phyloP scores from a whole-genome alignment of 2,888 invertebrate species.

The Pseudanteris insignis region DNA sequence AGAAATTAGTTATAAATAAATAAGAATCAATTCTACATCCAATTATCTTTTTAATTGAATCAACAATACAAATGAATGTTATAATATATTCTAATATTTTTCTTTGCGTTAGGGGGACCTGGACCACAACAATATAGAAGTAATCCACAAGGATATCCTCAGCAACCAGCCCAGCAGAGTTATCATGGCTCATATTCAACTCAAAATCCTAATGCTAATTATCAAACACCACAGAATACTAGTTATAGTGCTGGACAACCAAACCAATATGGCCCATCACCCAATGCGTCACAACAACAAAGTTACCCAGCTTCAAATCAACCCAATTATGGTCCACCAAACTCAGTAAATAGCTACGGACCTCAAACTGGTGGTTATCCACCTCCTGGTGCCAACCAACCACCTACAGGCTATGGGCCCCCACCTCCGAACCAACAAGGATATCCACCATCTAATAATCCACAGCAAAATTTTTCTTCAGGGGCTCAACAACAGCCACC shows the following conservation, averaged over 20 bases:
- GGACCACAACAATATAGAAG: constrained; percentile 69
- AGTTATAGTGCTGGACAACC: constrained; percentile 67
- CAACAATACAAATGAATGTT: too few relatives aligned
- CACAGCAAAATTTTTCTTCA: constrained; percentile 64
- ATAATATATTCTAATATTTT: too few relatives aligned
- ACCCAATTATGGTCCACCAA: constrained; percentile 65
- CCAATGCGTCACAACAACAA: constrained; percentile 71
- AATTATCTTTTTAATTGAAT: too few relatives aligned
- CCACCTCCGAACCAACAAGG: constrained; percentile 76
- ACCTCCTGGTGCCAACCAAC: constrained; percentile 69
- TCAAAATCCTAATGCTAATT: constrained; percentile 70
- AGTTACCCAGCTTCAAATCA: constrained; percentile 73
- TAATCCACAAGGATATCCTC: constrained; percentile 72
- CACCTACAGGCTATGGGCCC: constrained; percentile 72
- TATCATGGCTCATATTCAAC: constrained; percentile 69
- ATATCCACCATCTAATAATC: constrained; percentile 71
- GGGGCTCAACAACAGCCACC: constrained; percentile 65
- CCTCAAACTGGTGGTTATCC: constrained; percentile 70
- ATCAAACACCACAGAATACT: constrained; percentile 71
- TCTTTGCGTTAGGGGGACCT: constrained; percentile 67
- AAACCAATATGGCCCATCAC: constrained; percentile 72
- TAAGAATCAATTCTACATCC: too few relatives aligned
- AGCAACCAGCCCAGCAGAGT: constrained; percentile 74
- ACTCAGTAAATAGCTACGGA: constrained; percentile 62
- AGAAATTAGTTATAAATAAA: too few relatives aligned